Conservation (phyloP, 2,888 invertebrate species). For the Andrena praecox region DNA sequence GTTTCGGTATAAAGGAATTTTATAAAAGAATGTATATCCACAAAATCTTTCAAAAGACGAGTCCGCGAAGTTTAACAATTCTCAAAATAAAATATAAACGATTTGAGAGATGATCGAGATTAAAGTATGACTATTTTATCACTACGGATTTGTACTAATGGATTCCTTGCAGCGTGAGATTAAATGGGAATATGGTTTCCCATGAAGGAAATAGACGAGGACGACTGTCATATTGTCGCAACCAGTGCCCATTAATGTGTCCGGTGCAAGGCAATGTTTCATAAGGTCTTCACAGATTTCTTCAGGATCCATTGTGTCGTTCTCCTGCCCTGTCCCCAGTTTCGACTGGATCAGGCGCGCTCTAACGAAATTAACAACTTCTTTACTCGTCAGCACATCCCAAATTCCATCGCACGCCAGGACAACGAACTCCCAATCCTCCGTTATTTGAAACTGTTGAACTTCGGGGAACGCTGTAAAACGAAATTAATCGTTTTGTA, state of each 20-base stretch:
- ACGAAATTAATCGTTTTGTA: conserved; percentile 50
- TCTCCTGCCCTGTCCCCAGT: conserved; percentile 77
- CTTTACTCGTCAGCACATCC: conserved; percentile 98
- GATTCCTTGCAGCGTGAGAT: conserved; percentile 76
- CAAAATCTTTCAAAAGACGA: conserved; percentile 1
- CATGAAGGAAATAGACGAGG: conserved; percentile 91
- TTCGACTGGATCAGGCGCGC: conserved; percentile 87
- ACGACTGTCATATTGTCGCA: conserved; percentile 99
- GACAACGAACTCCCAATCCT: conserved; percentile 98
- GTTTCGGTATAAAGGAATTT: conserved; percentile 15
- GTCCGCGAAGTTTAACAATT: not conserved
- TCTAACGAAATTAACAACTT: conserved; percentile 96
- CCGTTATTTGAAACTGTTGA: conserved; percentile 91
- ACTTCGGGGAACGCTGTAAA: conserved; percentile 96
- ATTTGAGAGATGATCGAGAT: conserved; percentile 22
- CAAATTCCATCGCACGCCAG: conserved; percentile 99
- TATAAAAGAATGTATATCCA: not conserved
- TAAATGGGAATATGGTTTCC: conserved; percentile 85
- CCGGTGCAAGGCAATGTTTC: conserved; percentile 97
- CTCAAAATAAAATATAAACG: conserved; percentile 30
- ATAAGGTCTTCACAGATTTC: conserved; percentile 98
- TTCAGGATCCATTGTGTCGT: conserved; percentile 94
- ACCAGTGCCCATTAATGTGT: conserved; percentile 98
- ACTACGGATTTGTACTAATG: conserved; percentile 56
- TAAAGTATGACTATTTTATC: conserved; percentile 21